Evolutionary conservation across 2,113 vertebrate genomes (phyloP), one percentile per base, ranked within the genome.

Genomic region (Solenodon paradoxus): DNA sequence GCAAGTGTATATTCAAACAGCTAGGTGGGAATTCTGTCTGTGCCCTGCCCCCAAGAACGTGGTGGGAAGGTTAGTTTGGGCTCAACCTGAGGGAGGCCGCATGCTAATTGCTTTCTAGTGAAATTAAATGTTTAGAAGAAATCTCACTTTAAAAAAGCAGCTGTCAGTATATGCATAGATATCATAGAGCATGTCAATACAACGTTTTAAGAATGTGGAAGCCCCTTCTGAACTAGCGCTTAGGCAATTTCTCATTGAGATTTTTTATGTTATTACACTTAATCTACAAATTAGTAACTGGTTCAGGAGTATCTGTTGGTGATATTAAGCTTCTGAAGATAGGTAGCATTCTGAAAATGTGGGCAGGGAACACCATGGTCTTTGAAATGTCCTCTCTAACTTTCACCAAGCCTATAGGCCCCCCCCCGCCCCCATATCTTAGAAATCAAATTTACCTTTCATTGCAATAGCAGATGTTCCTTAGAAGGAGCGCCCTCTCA

Each of bases 111-210:
- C 71, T 69, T 92, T 81, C 47, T 89, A 17, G 57, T 80, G 2
- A 83, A 92, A 57, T 84, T 47, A 69, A 88, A 66, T 93, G 79
- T 85, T 61, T 80, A 86, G 55, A 93, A 40, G 51, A 93, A 72
- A 83, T 79, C 8, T 2, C 45, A 83, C n/a, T 82, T 64, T n/a
- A n/a, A 4, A 19, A 84, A 92, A 90, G 30, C 20, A 69, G 13
- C 38, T 79, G 42, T 32, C 35, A 57, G 22, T 42, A 35, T 8
- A 17, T 17, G 22, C 68, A n/a, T 8, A 61, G 81, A 28, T 24
- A 47, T 2, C 28, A 59, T 64, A 5, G 16, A 89, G 69, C 45
- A 35, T n/a, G 17, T 40, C n/a, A 32, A 2, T 42, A 13, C 0
- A 57, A 51, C 20, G 47, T 32, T 78, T 82, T 79, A 86, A 71